These are phyloP conservation scores for Stigmatopora argus DNA, from an alignment of 2,113 vertebrate genomes.

Conservation along the genomic window DNA sequence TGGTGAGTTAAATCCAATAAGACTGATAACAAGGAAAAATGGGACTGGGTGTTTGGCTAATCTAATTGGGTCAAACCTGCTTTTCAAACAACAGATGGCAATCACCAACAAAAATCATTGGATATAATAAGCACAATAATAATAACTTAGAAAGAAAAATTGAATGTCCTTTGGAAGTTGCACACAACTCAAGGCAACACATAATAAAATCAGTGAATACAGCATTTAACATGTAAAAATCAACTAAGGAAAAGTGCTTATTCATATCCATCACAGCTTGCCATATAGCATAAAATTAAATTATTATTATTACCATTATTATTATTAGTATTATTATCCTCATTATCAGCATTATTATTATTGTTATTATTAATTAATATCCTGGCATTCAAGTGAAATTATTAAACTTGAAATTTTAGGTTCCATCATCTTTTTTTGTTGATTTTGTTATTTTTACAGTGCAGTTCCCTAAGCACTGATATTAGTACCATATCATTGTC, in stretches of 20 bases:
- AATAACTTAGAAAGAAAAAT: not conserved
- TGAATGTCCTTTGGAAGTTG: conserved; percentile 3
- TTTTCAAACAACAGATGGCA: conserved; percentile 15
- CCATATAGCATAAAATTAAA: too few relatives aligned
- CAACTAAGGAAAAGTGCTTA: not conserved
- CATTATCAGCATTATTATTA: too few relatives aligned
- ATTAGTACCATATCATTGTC: not conserved
- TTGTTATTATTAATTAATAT: too few relatives aligned
- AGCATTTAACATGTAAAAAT: not conserved
- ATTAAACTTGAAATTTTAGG: too few relatives aligned
- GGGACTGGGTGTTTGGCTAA: conserved; percentile 43
- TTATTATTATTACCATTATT: too few relatives aligned
- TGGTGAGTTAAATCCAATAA: conserved; percentile 54
- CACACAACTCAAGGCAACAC: not conserved
- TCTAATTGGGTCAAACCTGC: conserved; percentile 38
- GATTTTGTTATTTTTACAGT: too few relatives aligned
- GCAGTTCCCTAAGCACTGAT: too few relatives aligned
- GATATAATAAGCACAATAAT: not conserved
- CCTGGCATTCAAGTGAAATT: too few relatives aligned
- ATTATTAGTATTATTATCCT: too few relatives aligned
- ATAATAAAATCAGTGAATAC: not conserved
- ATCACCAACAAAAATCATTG: conserved; percentile 17
- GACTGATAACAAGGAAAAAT: conserved; percentile 50
- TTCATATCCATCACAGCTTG: too few relatives aligned
- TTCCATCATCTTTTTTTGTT: too few relatives aligned